These are phyloP conservation scores for Squalus acanthias DNA, from an alignment of 2,797 vertebrate species.

Conservation along the genomic window DNA sequence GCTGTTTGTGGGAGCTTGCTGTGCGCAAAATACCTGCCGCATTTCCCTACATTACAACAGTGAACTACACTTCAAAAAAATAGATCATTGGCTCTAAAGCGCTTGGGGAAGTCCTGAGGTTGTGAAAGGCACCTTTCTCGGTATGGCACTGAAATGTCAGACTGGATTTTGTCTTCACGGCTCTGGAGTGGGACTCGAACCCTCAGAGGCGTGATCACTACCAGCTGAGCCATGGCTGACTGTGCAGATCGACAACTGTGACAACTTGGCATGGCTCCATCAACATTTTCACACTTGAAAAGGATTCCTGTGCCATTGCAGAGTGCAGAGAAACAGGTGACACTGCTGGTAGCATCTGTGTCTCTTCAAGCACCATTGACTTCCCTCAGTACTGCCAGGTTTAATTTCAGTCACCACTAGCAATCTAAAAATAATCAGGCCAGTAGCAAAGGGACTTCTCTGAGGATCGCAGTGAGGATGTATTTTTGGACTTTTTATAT, in stretches of 20 bases:
- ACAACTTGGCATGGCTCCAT: not conserved
- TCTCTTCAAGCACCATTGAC: not conserved
- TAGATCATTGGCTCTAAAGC: not conserved
- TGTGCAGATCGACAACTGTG: not conserved
- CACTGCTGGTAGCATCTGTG: not conserved
- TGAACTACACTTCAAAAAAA: not conserved
- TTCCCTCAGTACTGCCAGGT: not conserved
- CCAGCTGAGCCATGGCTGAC: not conserved
- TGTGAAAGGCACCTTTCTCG: not conserved
- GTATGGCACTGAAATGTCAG: not conserved
- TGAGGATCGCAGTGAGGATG: not conserved
- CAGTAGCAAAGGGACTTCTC: not conserved
- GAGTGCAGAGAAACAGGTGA: not conserved
- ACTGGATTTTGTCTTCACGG: not conserved
- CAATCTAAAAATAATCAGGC: conserved; percentile 12
- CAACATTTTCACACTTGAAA: not conserved
- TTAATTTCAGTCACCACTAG: too few species aligned
- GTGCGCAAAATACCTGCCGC: not conserved
- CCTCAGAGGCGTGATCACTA: not conserved
- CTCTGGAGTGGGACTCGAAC: not conserved
- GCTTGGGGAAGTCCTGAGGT: not conserved
- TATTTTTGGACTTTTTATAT: not conserved
- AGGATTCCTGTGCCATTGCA: not conserved
- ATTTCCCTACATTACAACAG: not conserved
- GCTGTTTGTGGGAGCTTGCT: not conserved